Conservation (phyloP, 2,888 invertebrate species). For the Exocentrus adspersus region DNA sequence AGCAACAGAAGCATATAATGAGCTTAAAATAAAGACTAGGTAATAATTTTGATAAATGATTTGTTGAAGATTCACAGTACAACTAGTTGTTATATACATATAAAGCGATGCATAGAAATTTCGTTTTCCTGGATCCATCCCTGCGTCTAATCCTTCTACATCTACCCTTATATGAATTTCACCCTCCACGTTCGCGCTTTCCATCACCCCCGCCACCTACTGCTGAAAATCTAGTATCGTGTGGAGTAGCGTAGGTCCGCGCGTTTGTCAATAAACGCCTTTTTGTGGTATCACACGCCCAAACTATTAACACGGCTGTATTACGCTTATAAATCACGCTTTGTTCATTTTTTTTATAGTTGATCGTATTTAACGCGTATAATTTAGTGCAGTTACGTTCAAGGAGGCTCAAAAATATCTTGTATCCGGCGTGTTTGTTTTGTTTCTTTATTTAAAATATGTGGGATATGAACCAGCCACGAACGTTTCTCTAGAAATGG, state of each 20-base stretch:
- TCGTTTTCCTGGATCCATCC: neutral
- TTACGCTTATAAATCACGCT: neutral
- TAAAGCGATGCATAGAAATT: no score
- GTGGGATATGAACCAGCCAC: no score
- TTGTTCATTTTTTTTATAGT: neutral
- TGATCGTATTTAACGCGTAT: no score
- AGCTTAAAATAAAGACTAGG: no score
- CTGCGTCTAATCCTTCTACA: neutral
- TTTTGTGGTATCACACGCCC: constrained; percentile 54
- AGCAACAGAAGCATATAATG: no score
- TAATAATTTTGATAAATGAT: no score
- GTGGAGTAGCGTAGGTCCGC: constrained; percentile 57
- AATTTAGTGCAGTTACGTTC: no score
- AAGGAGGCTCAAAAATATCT: no score
- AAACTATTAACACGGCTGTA: constrained; percentile 33
- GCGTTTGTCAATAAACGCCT: constrained; percentile 62
- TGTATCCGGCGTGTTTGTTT: neutral
- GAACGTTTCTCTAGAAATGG: constrained; percentile 41
- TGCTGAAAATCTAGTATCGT: constrained; percentile 54
- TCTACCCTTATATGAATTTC: constrained; percentile 26
- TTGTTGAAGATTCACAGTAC: no score
- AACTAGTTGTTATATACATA: no score
- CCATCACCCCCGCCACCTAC: constrained; percentile 29
- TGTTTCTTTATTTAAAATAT: no score
- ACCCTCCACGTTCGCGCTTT: constrained; percentile 32